Conservation (phyloP, 2,888 invertebrate genomes). For the Lycia hirtaria region DNA sequence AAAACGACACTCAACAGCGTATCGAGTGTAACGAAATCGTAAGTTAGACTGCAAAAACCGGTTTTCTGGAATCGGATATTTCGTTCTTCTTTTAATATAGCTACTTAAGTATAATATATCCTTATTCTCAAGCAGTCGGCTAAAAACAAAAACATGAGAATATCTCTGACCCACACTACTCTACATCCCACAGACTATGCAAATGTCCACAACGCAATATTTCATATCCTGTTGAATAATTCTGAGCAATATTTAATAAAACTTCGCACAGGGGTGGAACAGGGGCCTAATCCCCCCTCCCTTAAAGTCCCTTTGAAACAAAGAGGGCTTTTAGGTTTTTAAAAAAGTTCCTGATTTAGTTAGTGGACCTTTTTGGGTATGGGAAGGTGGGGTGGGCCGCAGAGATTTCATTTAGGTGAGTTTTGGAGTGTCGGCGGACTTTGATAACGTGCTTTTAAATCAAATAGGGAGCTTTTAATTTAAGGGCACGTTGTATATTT, state of each 20-base stretch:
- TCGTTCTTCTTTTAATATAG: too few relatives aligned
- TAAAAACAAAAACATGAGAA: neutral
- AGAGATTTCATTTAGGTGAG: too few relatives aligned
- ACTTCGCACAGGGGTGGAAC: conserved; percentile 15
- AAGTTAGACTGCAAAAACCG: too few relatives aligned
- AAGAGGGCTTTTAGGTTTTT: conserved; percentile 13
- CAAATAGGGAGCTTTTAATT: too few relatives aligned
- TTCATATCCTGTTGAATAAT: conserved; percentile 33
- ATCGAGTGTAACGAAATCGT: too few relatives aligned
- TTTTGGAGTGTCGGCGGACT: too few relatives aligned
- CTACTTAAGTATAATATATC: too few relatives aligned
- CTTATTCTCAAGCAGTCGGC: too few relatives aligned
- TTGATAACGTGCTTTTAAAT: too few relatives aligned
- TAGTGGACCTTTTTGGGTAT: conserved; percentile 9
- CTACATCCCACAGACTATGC: conserved; percentile 23
- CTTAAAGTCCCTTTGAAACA: conserved; percentile 18
- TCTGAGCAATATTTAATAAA: conserved; percentile 27
- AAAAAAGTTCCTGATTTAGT: conserved; percentile 9
- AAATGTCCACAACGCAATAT: conserved; percentile 31
- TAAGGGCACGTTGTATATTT: too few relatives aligned
- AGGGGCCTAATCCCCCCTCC: conserved; percentile 6
- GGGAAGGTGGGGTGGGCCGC: neutral
- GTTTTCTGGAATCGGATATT: too few relatives aligned
- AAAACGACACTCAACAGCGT: too few relatives aligned
- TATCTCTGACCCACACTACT: neutral